Conservation (phyloP, 2,888 invertebrate genomes). For the Mythimna vitellina region DNA sequence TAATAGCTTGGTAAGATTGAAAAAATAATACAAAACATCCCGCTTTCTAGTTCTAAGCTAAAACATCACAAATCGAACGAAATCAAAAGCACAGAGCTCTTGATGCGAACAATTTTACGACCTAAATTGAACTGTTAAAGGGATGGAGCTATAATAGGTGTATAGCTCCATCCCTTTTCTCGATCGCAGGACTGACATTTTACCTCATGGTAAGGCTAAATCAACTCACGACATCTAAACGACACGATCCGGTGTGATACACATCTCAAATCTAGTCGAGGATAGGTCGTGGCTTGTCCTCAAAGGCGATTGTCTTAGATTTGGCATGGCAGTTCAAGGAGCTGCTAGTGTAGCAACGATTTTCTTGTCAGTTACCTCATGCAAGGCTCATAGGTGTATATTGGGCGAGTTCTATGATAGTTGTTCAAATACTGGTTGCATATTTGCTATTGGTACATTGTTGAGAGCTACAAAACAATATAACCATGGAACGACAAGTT, state of each 20-base stretch:
- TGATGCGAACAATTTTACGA: no score
- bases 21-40: background rate
- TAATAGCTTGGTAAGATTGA: background rate
- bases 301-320: constrained; percentile 66
- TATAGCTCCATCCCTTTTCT: no score
- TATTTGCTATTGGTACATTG: no score
- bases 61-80: background rate
- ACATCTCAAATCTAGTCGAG: constrained; percentile 63
- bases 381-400: background rate
- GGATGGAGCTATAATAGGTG: no score
- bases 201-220: background rate
- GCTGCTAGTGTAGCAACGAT: constrained; percentile 37
- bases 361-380: constrained; percentile 17
- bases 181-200: no score
- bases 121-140: no score
- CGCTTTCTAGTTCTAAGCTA: background rate
- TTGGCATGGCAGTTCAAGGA: constrained; percentile 66
- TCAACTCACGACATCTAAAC: constrained; percentile 16
- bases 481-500: no score
- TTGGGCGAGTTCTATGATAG: no score
- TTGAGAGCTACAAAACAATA: no score
- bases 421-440: no score
- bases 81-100: background rate
- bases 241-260: constrained; percentile 60
- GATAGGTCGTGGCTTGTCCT: constrained; percentile 67